Evolutionary conservation across 2,888 invertebrate species (phyloP).

Genomic region (Liposcelis brunnea): DNA sequence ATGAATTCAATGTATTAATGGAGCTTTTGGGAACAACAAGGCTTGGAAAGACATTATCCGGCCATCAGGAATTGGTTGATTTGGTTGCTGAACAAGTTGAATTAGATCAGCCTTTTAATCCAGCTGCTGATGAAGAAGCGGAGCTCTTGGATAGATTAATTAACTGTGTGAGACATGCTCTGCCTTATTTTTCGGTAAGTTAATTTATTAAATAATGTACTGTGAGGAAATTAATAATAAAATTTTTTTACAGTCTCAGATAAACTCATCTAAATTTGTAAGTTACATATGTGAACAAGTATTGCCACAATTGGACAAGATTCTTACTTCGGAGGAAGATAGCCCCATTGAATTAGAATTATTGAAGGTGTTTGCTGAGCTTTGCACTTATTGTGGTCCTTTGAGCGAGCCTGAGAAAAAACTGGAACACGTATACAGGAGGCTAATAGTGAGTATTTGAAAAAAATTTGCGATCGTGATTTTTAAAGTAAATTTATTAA

Average conservation of each 20-base stretch:
- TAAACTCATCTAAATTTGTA: constrained; percentile 71
- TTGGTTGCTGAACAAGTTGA: constrained; percentile 76
- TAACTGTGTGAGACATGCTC: constrained; percentile 68
- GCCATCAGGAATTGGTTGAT: constrained; percentile 74
- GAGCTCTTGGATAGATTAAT: constrained; percentile 58
- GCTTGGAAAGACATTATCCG: constrained; percentile 60
- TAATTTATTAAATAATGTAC: not conserved
- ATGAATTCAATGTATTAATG: constrained; percentile 83
- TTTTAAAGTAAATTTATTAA: no score
- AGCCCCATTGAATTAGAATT: constrained; percentile 49
- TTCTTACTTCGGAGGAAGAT: constrained; percentile 41
- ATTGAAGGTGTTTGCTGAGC: constrained; percentile 73
- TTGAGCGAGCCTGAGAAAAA: constrained; percentile 56
- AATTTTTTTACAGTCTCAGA: constrained; percentile 46
- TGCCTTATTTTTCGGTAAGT: constrained; percentile 79
- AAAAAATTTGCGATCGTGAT: not conserved
- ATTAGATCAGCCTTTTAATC: constrained; percentile 41
- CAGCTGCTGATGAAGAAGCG: constrained; percentile 28
- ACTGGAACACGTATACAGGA: constrained; percentile 57
- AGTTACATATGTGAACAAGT: constrained; percentile 38
- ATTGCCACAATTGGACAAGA: constrained; percentile 34
- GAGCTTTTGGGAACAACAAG: constrained; percentile 65
- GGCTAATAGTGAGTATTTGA: constrained; percentile 47
- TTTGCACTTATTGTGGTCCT: constrained; percentile 57
- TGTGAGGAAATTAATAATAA: constrained; percentile 9